phyloP scores from a whole-genome alignment of 2,888 invertebrate genomes.

The Melanotus villosus region DNA sequence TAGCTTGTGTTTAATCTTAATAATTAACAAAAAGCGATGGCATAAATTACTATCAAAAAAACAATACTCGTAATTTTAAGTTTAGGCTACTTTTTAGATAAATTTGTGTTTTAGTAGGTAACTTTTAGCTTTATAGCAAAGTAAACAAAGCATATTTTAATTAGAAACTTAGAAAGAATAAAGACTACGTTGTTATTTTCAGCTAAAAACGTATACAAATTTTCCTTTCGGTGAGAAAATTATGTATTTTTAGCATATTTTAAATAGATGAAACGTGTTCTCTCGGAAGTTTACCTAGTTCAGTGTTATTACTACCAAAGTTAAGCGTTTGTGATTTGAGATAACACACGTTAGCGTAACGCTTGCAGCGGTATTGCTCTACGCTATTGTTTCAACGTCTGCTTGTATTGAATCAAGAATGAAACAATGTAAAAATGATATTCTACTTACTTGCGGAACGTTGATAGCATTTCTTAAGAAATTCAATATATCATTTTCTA shows the following conservation, averaged over 20 bases:
- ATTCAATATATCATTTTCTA: too few relatives aligned
- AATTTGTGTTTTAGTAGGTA: too few relatives aligned
- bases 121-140: too few relatives aligned
- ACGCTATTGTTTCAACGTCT: slow-evolving; percentile 30
- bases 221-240: background rate
- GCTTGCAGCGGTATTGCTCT: slow-evolving; percentile 12
- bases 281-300: slow-evolving; percentile 30
- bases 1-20: too few relatives aligned
- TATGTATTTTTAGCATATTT: background rate
- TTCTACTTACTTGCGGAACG: background rate
- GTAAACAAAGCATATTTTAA: too few relatives aligned
- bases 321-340: slow-evolving; percentile 24
- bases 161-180: too few relatives aligned
- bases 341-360: slow-evolving; percentile 33
- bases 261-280: slow-evolving; percentile 24
- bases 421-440: slow-evolving; percentile 14
- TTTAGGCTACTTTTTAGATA: too few relatives aligned
- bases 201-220: background rate
- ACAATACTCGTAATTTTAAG: too few relatives aligned
- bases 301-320: slow-evolving; percentile 24
- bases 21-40: too few relatives aligned
- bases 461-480: background rate
- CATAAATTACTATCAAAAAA: too few relatives aligned
- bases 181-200: too few relatives aligned
- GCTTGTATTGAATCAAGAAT: slow-evolving; percentile 14